Evolutionary conservation across 1,140 invertebrate genomes (phyloP), one percentile per base, ranked within the genome.

Genomic region (Formica exsecta): DNA sequence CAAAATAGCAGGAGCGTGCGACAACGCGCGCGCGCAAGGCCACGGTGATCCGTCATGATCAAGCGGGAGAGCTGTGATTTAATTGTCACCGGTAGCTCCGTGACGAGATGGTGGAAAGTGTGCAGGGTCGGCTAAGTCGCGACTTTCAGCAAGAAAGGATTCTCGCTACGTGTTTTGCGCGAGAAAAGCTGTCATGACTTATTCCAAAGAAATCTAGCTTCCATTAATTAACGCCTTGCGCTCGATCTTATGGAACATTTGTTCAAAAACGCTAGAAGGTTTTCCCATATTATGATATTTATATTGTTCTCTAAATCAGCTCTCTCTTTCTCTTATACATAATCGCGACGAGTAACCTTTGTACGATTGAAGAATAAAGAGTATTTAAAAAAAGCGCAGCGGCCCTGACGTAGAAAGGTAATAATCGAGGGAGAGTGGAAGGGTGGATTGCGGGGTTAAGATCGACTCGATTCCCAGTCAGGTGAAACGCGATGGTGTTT

Each of bases 11-110:
- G 74, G 51, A 77, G 75, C 88, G 73, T 86, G 70, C 77, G 65
- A 73, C 22, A 22, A 22, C 65, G 86, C 86, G 80, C 61, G 83
- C 84, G 88, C 68, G 90, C 76, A 89, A 89, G 87, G 71, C 84
- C 79, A 76, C 85, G 90, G 61, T 89, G 91, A 95, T 95, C 93
- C 94, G 93, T 95, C 94, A 95, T 95, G 93, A 94, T 95, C 94
- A 94, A 93, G 86, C 87, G 86, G 80, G 90, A 93, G 92, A 93
- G 92, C 93, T 94, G 90, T 94, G 94, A 94, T 95, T 95, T 95
- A 94, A 94, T 94, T 94, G 94, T 95, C 94, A 94, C 89, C 91
- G 90, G 75, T 89, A 85, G 66, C 84, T 79, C 77, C 83, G 79
- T 86, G 88, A 90, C 88, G 87, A 84, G 54, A 88, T 79, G 68